Percentiles rank a stretch among this genome's conserved stretches.
Conservation (phyloP, 1,140 invertebrate genomes). For the Armadillidium nasatum region DNA sequence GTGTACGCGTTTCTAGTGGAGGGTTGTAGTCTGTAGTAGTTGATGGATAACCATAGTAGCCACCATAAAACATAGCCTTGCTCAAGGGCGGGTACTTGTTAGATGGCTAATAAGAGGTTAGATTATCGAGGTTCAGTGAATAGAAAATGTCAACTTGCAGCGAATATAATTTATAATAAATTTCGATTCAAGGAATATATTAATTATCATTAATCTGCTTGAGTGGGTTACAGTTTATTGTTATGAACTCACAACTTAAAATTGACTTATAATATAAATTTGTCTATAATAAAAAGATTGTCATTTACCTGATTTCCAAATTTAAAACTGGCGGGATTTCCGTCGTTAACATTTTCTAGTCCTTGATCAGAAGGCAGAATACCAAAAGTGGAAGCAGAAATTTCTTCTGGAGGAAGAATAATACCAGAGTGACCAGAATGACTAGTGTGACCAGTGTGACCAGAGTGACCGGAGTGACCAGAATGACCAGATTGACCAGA, state of each 20-base stretch:
- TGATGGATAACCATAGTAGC: conserved; percentile 2
- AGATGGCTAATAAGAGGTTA: background rate
- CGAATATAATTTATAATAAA: no score
- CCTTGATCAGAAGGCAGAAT: background rate
- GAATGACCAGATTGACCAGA: background rate
- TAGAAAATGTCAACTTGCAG: background rate
- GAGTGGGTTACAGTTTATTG: no score
- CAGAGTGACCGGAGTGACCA: no score
- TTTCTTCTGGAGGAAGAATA: background rate
- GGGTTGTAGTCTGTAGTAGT: background rate
- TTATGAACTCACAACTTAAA: no score
- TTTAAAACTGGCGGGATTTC: background rate
- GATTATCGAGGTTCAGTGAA: background rate
- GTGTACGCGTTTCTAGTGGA: background rate
- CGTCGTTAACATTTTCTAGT: background rate
- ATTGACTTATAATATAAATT: background rate
- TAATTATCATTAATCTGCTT: no score
- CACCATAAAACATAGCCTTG: conserved; percentile 1
- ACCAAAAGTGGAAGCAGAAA: background rate
- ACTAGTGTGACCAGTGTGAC: no score
- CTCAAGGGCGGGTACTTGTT: conserved; percentile 6
- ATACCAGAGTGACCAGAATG: no score
- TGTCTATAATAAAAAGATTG: background rate
- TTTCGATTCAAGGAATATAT: no score
- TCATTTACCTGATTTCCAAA: background rate